A percentile compares a stretch with the other conserved stretches of the same genome.
Evolutionary conservation across 2,797 vertebrate species (phyloP).

Genomic region (Squalus acanthias): DNA sequence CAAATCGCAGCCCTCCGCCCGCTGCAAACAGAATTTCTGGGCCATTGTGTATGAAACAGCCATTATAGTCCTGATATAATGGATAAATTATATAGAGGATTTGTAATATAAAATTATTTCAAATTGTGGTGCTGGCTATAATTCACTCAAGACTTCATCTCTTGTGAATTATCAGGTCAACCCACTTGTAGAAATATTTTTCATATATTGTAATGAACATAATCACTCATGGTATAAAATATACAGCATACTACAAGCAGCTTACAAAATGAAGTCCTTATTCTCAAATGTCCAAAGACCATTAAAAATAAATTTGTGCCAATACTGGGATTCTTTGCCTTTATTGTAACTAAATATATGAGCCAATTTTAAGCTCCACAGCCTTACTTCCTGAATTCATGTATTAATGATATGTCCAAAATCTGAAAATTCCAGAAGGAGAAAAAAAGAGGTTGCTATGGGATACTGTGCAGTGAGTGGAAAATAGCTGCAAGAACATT

Average conservation of each 20-base stretch:
- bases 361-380: constrained; percentile 47
- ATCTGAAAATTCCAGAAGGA: constrained; percentile 50
- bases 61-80: too few relatives aligned
- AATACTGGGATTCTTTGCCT: constrained; percentile 45
- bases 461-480: constrained; percentile 49
- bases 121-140: too few relatives aligned
- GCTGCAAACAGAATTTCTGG: too few relatives aligned
- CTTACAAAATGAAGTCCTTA: background rate
- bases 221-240: too few relatives aligned
- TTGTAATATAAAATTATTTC: too few relatives aligned
- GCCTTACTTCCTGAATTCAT: constrained; percentile 49
- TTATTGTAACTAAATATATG: constrained; percentile 50
- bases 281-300: background rate
- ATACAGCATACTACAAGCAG: background rate
- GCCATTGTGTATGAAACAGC: too few relatives aligned
- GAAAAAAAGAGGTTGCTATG: constrained; percentile 53
- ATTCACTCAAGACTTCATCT: too few relatives aligned
- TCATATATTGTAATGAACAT: background rate
- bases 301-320: background rate
- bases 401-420: constrained; percentile 53
- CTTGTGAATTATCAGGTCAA: background rate
- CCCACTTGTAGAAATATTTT: background rate
- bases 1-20: too few relatives aligned
- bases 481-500: constrained; percentile 42
- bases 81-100: too few relatives aligned